Conservation (phyloP, 2,888 invertebrate species). For the Prosopocoilus inquinatus region DNA sequence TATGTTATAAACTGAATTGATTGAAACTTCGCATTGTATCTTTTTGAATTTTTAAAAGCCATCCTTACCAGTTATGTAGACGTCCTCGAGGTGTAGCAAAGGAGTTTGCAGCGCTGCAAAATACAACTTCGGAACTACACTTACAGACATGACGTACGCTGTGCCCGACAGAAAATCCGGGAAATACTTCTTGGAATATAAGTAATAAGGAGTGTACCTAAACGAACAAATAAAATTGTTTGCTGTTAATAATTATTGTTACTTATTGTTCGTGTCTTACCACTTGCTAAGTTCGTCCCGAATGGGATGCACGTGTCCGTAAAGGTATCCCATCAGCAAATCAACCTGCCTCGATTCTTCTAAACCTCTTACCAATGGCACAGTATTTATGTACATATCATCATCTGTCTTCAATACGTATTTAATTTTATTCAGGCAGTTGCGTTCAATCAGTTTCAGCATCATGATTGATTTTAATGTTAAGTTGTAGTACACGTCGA, state of each 20-base stretch:
- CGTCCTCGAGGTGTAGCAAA: slow-evolving; percentile 72
- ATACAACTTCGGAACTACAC: slow-evolving; percentile 63
- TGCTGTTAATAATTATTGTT: too few species aligned
- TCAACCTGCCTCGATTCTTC: slow-evolving; percentile 32
- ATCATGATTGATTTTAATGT: slow-evolving; percentile 82
- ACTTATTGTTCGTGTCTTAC: too few species aligned
- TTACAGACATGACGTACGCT: slow-evolving; percentile 69
- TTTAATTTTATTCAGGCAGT: slow-evolving; percentile 55
- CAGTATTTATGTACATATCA: slow-evolving; percentile 79
- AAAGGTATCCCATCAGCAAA: slow-evolving; percentile 69
- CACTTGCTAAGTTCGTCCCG: slow-evolving; percentile 72
- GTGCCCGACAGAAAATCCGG: slow-evolving; percentile 79
- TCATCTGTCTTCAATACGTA: slow-evolving; percentile 84
- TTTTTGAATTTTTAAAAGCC: too few species aligned
- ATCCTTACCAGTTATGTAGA: slow-evolving; percentile 65
- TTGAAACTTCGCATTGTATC: too few species aligned
- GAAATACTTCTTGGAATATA: slow-evolving; percentile 69
- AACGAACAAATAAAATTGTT: slow-evolving; percentile 15
- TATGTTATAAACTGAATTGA: too few species aligned
- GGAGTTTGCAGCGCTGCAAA: slow-evolving; percentile 64
- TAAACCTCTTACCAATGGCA: slow-evolving; percentile 54
- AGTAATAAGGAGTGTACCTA: slow-evolving; percentile 77
- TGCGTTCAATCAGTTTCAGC: slow-evolving; percentile 73
- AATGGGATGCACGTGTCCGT: slow-evolving; percentile 73
- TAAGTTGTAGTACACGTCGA: slow-evolving; percentile 82